Evolutionary conservation across 2,888 invertebrate genomes (phyloP).

Genomic region (Nasonia oneida): DNA sequence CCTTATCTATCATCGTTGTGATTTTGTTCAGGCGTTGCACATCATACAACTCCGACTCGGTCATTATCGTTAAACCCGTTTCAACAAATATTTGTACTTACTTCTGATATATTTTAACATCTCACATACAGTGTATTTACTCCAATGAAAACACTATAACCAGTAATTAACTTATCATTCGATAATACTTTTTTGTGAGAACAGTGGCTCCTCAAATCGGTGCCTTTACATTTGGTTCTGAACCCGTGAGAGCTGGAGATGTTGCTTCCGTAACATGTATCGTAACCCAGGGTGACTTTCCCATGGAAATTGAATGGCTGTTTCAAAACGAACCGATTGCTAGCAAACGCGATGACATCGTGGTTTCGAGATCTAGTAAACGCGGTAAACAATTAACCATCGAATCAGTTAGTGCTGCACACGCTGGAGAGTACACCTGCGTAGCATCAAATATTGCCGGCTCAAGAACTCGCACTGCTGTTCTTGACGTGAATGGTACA

Average conservation of each 20-base stretch:
- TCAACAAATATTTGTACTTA: background rate
- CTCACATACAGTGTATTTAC: background rate
- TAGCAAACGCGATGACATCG: constrained; percentile 41
- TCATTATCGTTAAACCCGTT: background rate
- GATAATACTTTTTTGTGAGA: background rate
- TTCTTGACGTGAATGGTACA: constrained; percentile 74
- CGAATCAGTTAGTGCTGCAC: constrained; percentile 71
- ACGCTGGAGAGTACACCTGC: constrained; percentile 77
- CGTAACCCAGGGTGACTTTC: constrained; percentile 88
- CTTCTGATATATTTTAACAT: background rate
- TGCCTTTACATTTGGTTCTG: constrained; percentile 87
- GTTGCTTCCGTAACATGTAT: constrained; percentile 87
- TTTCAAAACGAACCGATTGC: constrained; percentile 66
- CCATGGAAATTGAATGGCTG: constrained; percentile 73
- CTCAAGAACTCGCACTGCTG: constrained; percentile 69
- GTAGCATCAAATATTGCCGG: constrained; percentile 72
- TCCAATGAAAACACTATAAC: background rate
- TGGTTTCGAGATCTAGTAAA: constrained; percentile 56
- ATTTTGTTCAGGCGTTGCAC: background rate
- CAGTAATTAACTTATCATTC: background rate
- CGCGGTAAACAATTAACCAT: constrained; percentile 69
- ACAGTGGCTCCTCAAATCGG: constrained; percentile 86
- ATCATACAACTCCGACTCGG: background rate
- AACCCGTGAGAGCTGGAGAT: constrained; percentile 89
- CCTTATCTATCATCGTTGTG: background rate